Base-by-base conservation (phyloP, 1,140 invertebrate genomes). In the Drosophila burlai region DNA sequence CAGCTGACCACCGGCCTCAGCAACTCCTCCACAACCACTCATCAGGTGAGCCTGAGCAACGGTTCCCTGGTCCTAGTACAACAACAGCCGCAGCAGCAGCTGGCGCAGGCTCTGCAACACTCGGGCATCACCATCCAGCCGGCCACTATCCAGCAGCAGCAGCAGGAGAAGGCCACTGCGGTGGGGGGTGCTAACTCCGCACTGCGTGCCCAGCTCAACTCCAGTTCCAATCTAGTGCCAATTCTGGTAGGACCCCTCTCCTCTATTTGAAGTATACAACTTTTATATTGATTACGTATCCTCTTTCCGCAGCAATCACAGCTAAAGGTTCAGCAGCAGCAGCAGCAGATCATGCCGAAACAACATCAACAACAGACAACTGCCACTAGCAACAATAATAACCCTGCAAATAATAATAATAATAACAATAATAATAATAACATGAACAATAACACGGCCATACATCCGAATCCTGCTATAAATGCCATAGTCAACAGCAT, bases 401-500 rank as follows among this genome's bases (percentile, higher is more conserved):
- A 50, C 34, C 83, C 64, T 26, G 85, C 40, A 40, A 50, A 31
- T 18, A 52, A 36, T 63, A 81, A 76, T 60, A 54, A 54, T 2
- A 54, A 34, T 21, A 69, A 71, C 24, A 67, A 65, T 52, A 73
- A 57, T 49, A 76, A 71, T 24, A 76, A 57, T 47, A 94, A 94
- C 38, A 93, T 94, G 16, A 85, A 77, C 50, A 85, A 72, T 34
- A 92, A 94, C 36, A 94, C 94, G 61, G 95, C 95, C 82, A 95
- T 95, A 63, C 94, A 95, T 79, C 94, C 95, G n/a, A 96, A 96
- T 91, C 94, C 96, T 34, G 96, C 96, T 54, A 96, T 96, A 76
- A 96, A 94, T 91, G 96, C 96, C 67, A 94, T 97, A 73, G 96
- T 96, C 47, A 96, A 95, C 68, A 96, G 96, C 87, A 94, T 97